Percentiles rank a stretch among this genome's conserved stretches.
phyloP scores from a whole-genome alignment of 2,797 vertebrate species.

The Malurus leucopterus region DNA sequence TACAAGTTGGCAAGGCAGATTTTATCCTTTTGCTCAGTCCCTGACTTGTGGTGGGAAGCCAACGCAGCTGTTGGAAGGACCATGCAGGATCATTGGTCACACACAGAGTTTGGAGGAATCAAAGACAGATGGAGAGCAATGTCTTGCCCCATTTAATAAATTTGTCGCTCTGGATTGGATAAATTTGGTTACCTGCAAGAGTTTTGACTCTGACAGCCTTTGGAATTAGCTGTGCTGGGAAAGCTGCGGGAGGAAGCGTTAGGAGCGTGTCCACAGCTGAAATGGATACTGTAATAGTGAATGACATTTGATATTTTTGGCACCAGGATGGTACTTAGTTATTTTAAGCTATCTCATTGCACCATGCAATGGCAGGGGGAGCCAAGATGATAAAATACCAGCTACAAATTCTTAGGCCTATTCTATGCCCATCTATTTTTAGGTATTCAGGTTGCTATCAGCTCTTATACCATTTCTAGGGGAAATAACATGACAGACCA shows the following conservation, averaged over 20 bases:
- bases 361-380: not conserved
- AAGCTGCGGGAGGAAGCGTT: not conserved
- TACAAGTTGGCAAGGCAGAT: not conserved
- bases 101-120: not conserved
- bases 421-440: slow-evolving; percentile 35
- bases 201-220: not conserved
- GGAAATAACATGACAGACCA: slow-evolving; percentile 14
- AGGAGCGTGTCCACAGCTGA: not conserved
- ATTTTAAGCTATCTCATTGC: slow-evolving; percentile 27
- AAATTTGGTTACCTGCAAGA: not conserved
- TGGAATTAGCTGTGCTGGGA: not conserved
- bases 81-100: rapidly evolving
- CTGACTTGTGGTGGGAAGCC: not conserved
- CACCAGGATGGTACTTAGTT: slow-evolving; percentile 10
- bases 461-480: slow-evolving; percentile 1
- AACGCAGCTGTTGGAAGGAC: not conserved
- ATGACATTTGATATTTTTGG: slow-evolving; percentile 7
- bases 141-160: not conserved
- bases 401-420: not conserved
- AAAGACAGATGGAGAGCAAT: not conserved
- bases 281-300: not conserved
- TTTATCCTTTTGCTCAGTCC: not conserved
- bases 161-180: not conserved
- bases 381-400: not conserved
- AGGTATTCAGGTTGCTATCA: slow-evolving; percentile 13